Base-by-base conservation (phyloP, 2,888 invertebrate genomes). In the Tanytarsus gracilentus region DNA sequence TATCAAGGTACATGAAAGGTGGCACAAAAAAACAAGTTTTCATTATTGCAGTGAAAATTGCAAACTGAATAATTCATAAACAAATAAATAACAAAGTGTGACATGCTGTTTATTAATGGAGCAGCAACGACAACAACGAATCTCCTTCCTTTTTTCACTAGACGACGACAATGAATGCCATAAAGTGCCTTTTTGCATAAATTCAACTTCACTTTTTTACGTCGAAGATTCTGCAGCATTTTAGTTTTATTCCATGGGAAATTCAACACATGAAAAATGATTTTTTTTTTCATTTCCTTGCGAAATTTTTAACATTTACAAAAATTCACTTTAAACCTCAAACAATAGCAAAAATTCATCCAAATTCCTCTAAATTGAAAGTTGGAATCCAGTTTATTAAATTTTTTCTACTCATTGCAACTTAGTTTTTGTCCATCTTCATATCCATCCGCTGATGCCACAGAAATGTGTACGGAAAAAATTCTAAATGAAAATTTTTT, bases 41-140 rank as follows among this genome's bases (percentile, higher is more conserved):
- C n/a, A n/a, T n/a, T n/a, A 11, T 44, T 23, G 21, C 16, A 40
- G 21, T 5, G 21, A 44, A 44, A 55, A 40, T 55, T 33, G 21
- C 55, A 55, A 55, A 44, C 39, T 40, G 33, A 23, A 55, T 55
- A 26, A 55, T 55, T 40, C 55, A 40, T 55, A 26, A 14, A 26
- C 26, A 36, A 39, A 33, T 26, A 55, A 39, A 36, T 55, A 55
- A 33, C 40, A 55, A 23, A 18, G 25, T 33, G 21, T 36, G 33
- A 55, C 55, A 55, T 39, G 26, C 39, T 55, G 55, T 55, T 39
- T 55, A 55, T 55, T 55, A 55, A 55, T 55, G 40, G 4, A 40
- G 27, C 30, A n/a, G 18, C 11, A 5, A n/a, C 33, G n/a, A 33
- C 33, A 33, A 33, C 2, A 5, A n/a, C 33, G n/a, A 11, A 11